Evolutionary conservation across 2,797 vertebrate genomes (phyloP).

Genomic region (Channallabes apus): DNA sequence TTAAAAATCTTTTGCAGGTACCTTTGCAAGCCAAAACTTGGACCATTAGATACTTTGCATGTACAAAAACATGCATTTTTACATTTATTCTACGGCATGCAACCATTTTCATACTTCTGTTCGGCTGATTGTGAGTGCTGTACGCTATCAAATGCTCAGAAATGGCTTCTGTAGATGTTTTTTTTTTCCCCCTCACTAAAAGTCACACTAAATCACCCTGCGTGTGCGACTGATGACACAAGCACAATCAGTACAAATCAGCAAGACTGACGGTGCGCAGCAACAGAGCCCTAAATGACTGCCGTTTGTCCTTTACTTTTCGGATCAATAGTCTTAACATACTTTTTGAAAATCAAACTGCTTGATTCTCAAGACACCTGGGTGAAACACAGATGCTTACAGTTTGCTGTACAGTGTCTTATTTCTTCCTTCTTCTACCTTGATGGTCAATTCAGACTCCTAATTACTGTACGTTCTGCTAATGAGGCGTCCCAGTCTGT

Average conservation of each 20-base stretch:
- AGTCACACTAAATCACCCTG: constrained; percentile 48
- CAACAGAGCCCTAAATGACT: constrained; percentile 50
- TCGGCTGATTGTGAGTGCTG: not conserved
- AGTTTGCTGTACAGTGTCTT: constrained; percentile 9
- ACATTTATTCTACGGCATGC: not conserved
- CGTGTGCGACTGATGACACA: constrained; percentile 49
- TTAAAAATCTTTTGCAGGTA: not conserved
- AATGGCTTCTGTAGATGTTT: constrained; percentile 26
- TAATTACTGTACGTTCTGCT: constrained; percentile 8
- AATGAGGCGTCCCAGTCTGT: not conserved
- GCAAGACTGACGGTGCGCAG: constrained; percentile 47
- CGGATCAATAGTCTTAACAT: constrained; percentile 46
- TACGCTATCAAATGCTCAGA: constrained; percentile 26
- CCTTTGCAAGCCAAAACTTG: not conserved
- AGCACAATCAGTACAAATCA: constrained; percentile 49
- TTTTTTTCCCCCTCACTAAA: constrained; percentile 33
- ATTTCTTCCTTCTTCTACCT: not conserved
- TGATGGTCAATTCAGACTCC: constrained; percentile 13
- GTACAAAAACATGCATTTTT: not conserved
- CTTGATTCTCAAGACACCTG: constrained; percentile 27
- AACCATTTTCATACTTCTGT: not conserved
- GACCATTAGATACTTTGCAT: not conserved
- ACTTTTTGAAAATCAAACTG: constrained; percentile 41
- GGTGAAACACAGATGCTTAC: constrained; percentile 27
- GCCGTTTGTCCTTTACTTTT: constrained; percentile 49